These are phyloP conservation scores for Ancistrus triradiatus DNA, from an alignment of 2,113 vertebrate species.

Conservation along the genomic window DNA sequence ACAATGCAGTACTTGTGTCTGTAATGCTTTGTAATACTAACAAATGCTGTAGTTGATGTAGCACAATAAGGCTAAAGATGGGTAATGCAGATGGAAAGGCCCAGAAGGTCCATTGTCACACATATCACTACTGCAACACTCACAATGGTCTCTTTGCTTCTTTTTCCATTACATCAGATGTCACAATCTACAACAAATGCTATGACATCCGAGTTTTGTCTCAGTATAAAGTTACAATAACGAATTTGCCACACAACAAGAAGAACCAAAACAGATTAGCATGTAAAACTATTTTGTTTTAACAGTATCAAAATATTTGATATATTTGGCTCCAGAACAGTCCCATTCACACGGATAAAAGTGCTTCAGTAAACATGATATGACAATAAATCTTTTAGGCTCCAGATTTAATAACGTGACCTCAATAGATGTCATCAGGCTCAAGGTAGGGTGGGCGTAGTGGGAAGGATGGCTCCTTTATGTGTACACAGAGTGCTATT, in stretches of 20 bases:
- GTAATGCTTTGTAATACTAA: too few species aligned
- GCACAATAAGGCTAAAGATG: too few species aligned
- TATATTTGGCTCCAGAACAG: background rate
- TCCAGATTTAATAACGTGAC: slow-evolving; percentile 26
- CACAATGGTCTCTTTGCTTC: background rate
- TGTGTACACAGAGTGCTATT: slow-evolving; percentile 26
- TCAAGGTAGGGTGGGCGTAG: slow-evolving; percentile 9
- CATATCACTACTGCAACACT: background rate
- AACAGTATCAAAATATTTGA: background rate
- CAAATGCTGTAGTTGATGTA: too few species aligned
- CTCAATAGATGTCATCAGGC: slow-evolving; percentile 25
- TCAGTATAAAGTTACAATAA: background rate
- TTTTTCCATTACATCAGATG: background rate
- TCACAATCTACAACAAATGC: background rate
- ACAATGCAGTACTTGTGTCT: too few species aligned
- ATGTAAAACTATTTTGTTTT: background rate
- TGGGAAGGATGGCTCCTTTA: slow-evolving; percentile 24
- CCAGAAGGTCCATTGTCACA: too few species aligned
- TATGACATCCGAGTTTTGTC: background rate
- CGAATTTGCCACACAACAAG: background rate
- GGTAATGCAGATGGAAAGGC: too few species aligned
- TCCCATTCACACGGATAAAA: background rate
- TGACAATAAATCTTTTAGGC: slow-evolving; percentile 24
- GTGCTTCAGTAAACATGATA: slow-evolving; percentile 10
- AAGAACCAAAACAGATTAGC: background rate